These are phyloP conservation scores for Nicator chloris DNA, from an alignment of 2,113 vertebrate species.

Conservation along the genomic window DNA sequence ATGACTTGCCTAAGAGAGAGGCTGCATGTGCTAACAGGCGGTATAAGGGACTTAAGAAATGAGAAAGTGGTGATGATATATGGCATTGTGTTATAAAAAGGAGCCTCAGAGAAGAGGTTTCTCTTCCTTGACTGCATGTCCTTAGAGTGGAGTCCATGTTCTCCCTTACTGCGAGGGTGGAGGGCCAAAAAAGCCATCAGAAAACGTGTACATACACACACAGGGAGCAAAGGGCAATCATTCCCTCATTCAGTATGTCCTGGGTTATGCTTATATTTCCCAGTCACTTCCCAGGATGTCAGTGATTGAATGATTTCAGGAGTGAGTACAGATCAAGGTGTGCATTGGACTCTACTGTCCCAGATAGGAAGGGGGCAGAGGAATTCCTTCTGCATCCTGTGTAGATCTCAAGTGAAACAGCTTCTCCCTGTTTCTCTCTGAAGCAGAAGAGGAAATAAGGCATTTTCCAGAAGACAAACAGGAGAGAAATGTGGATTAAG, in stretches of 20 bases:
- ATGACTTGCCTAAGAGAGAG: background rate
- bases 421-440: background rate
- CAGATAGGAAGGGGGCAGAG: background rate
- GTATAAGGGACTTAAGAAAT: background rate
- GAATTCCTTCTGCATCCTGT: background rate
- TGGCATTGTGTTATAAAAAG: background rate
- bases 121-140: background rate
- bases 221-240: background rate
- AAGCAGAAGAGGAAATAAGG: background rate
- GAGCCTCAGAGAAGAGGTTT: background rate
- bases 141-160: background rate
- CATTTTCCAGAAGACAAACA: background rate
- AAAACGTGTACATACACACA: background rate
- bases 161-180: background rate
- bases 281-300: accelerated
- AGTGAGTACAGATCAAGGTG: background rate
- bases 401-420: background rate
- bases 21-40: background rate
- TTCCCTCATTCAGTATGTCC: background rate
- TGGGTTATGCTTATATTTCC: background rate
- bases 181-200: background rate
- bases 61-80: background rate
- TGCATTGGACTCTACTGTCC: background rate
- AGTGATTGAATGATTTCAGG: background rate
- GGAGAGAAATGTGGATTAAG: background rate